These are phyloP conservation scores for Melanchra persicariae DNA, from an alignment of 2,888 invertebrate species.

Conservation along the genomic window DNA sequence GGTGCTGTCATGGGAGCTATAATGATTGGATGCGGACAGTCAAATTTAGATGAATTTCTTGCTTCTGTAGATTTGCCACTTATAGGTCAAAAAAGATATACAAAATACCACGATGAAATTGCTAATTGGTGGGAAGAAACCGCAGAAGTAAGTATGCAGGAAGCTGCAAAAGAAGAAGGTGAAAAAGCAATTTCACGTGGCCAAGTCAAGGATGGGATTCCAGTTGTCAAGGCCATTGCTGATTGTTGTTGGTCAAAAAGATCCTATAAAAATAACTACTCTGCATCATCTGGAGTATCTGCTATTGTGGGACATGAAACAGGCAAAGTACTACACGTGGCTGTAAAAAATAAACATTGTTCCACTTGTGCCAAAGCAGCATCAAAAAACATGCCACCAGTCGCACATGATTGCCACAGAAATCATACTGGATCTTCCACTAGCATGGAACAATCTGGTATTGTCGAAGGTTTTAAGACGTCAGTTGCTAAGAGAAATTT, in stretches of 20 bases:
- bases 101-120: neutral
- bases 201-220: conserved; percentile 4
- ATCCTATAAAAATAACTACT: neutral
- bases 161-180: conserved; percentile 6
- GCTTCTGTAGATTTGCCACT: neutral
- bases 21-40: neutral
- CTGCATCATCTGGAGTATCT: neutral
- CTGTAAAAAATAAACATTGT: neutral
- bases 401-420: conserved; percentile 1
- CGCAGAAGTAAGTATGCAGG: neutral
- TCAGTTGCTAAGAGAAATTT: conserved; percentile 1
- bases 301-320: conserved; percentile 6
- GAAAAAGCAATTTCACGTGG: neutral
- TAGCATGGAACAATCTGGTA: neutral
- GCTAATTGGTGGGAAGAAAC: conserved; percentile 1
- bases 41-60: neutral
- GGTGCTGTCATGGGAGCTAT: conserved; percentile 1
- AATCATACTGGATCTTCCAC: conserved; percentile 6
- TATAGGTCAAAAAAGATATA: neutral
- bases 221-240: neutral
- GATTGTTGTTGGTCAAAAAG: conserved; percentile 1
- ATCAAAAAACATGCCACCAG: neutral
- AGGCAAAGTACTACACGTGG: neutral
- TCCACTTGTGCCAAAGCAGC: neutral
- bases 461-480: conserved; percentile 3